Conservation (phyloP, 2,888 invertebrate species). For the Macrosoma leucophasiata region DNA sequence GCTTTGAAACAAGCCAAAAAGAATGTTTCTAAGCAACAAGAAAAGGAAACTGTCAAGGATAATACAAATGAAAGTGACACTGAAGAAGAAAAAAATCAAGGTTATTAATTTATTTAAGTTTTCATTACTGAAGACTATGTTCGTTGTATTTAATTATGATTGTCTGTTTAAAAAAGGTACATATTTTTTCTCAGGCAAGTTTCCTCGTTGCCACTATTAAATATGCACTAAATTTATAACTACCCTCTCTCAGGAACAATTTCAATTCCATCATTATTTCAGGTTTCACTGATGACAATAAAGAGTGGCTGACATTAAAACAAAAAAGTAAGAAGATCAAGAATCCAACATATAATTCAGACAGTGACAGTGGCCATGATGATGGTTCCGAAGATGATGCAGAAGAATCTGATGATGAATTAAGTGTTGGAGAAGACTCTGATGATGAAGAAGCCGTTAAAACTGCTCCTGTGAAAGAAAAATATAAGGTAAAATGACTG, state of each 20-base stretch:
- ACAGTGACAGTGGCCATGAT: slow-evolving; percentile 40
- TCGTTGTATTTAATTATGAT: too few relatives aligned
- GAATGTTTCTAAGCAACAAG: slow-evolving; percentile 45
- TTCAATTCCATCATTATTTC: slow-evolving; percentile 24
- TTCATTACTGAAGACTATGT: too few relatives aligned
- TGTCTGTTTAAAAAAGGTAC: too few relatives aligned
- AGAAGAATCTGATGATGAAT: slow-evolving; percentile 26
- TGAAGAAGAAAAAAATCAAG: slow-evolving; percentile 47
- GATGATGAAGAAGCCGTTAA: slow-evolving; percentile 20
- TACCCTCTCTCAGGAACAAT: too few relatives aligned
- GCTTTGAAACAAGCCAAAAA: slow-evolving; percentile 58
- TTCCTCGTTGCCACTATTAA: too few relatives aligned
- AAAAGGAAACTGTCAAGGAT: slow-evolving; percentile 37
- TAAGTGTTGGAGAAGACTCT: slow-evolving; percentile 34
- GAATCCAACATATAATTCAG: slow-evolving; percentile 35
- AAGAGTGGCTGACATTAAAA: slow-evolving; percentile 81
- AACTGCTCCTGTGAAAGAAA: slow-evolving; percentile 40
- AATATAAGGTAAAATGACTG: slow-evolving; percentile 61
- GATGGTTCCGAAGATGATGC: slow-evolving; percentile 34
- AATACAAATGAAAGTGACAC: slow-evolving; percentile 38
- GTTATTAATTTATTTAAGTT: slow-evolving; percentile 24
- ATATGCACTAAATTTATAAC: too few relatives aligned
- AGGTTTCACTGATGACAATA: slow-evolving; percentile 84
- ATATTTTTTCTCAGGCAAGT: too few relatives aligned
- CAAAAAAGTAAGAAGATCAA: slow-evolving; percentile 44